Evolutionary conservation across 2,113 vertebrate species (phyloP).

Genomic region (Amia ocellicauda): DNA sequence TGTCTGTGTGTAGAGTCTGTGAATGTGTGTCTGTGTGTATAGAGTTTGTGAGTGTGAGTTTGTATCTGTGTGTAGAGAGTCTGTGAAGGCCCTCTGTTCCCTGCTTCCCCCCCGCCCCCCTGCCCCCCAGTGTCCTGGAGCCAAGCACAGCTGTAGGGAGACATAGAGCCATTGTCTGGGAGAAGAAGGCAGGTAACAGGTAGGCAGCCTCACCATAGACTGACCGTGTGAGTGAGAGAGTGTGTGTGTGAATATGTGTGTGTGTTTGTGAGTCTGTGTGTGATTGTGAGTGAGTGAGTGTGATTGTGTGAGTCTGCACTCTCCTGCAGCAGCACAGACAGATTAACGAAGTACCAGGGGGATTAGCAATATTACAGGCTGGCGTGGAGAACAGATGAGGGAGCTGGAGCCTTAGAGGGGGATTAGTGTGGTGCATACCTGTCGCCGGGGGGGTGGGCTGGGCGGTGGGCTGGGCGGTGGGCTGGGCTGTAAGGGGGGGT

Average conservation of each 20-base stretch:
- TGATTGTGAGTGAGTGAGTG: conserved; percentile 16
- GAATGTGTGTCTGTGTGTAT: conserved; percentile 38
- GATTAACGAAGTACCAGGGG: not conserved
- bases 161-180: conserved; percentile 62
- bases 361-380: conserved; percentile 9
- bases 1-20: too few relatives aligned
- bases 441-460: not conserved
- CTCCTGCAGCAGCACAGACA: not conserved
- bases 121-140: conserved; percentile 55
- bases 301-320: conserved; percentile 24
- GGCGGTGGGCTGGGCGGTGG: not conserved
- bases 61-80: conserved; percentile 39
- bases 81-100: conserved; percentile 29
- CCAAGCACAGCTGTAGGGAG: conserved; percentile 46
- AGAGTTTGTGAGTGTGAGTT: conserved; percentile 36
- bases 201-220: too few relatives aligned
- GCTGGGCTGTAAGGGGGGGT: not conserved
- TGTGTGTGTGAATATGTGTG: conserved; percentile 19
- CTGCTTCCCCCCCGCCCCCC: conserved; percentile 63
- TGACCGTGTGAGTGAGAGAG: conserved; percentile 54
- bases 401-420: not conserved
- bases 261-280: not conserved
- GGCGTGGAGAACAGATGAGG: conserved; percentile 1
- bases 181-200: conserved; percentile 62
- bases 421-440: conserved; percentile 12